Evolutionary conservation across 2,113 vertebrate species (phyloP), one percentile per base, ranked within the genome.

Genomic region (Ivindomyrus marchei): DNA sequence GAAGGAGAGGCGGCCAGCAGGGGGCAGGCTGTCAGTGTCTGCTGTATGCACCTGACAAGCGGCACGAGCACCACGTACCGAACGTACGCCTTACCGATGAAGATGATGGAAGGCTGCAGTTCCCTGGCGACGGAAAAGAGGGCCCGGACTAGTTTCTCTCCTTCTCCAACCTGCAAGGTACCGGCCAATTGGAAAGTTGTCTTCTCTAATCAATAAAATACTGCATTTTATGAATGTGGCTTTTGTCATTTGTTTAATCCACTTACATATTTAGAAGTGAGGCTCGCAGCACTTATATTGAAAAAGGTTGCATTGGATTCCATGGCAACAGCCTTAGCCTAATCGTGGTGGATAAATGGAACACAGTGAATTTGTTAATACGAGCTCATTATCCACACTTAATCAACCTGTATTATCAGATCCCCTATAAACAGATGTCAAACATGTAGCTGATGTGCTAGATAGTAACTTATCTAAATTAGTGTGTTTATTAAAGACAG

Each of bases 231-330:
- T 45, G 3, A 88, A 87, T 19, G 84, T 31, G 9, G 11, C 85
- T 27, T 88, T 19, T 3, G 24, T 27, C 19, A 49, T 87, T 87
- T 10, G 17, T 24, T 15, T 15, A 85, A 77, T 52, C 90, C 89
- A 96, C 98, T 98, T 95, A 99, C 98, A 0, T 98, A 99, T 98
- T 99, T 99, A 80, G 98, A 99, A 90, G 98, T 99, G 93, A 99
- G 95, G 94, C 97, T 99, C 0, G 98, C 98, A 92, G 98, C 98
- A 24, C 98, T 99, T 95, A 99, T 99, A 91, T 97, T 99, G 93
- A 99, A 99, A 93, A 99, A 99, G 4, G 97, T 99, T 77, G 98
- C 96, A 36, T 98, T 98, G 19, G 98, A 99, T 93, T 99, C 98
- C 89, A 97, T 97, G 91, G 98, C 98, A 36, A 99, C 98, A 19